Percentiles rank a stretch among this genome's conserved stretches.
phyloP scores from a whole-genome alignment of 2,888 invertebrate genomes.

The Drosophila multiciliata region DNA sequence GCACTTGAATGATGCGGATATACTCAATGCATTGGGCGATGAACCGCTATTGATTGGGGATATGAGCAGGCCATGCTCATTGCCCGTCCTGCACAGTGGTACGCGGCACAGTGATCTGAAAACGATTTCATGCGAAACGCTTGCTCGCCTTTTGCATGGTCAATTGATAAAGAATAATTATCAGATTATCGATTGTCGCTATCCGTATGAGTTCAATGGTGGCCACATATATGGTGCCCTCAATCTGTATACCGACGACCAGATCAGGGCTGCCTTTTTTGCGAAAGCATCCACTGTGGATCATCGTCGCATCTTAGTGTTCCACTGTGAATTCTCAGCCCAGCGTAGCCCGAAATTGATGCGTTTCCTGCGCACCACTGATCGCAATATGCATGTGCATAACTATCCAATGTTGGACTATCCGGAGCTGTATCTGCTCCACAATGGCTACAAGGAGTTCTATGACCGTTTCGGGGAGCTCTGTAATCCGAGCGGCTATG shows the following conservation, averaged over 20 bases:
- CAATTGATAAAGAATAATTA: conserved; percentile 87
- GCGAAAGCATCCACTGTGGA: conserved; percentile 49
- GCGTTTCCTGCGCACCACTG: conserved; percentile 92
- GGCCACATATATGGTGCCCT: conserved; percentile 94
- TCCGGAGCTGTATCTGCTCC: conserved; percentile 96
- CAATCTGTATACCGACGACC: conserved; percentile 93
- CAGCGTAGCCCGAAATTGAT: conserved; percentile 97
- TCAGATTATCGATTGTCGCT: conserved; percentile 95
- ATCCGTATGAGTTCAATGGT: conserved; percentile 96
- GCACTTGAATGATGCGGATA: conserved; percentile 91
- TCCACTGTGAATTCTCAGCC: conserved; percentile 99
- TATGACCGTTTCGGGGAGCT: conserved; percentile 88
- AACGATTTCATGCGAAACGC: conserved; percentile 90
- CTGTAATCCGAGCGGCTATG: conserved; percentile 91
- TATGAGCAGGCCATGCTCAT: conserved; percentile 89
- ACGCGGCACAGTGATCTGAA: conserved; percentile 92
- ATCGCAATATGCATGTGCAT: conserved; percentile 90
- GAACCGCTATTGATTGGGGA: conserved; percentile 94
- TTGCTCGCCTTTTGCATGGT: conserved; percentile 90
- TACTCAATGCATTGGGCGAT: conserved; percentile 89
- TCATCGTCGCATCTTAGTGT: conserved; percentile 91
- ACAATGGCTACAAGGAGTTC: conserved; percentile 95
- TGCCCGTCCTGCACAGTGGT: conserved; percentile 87
- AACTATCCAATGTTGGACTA: conserved; percentile 90
- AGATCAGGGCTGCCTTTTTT: conserved; percentile 88